Conservation (phyloP, 2,888 invertebrate species). For the Molorchus minor region DNA sequence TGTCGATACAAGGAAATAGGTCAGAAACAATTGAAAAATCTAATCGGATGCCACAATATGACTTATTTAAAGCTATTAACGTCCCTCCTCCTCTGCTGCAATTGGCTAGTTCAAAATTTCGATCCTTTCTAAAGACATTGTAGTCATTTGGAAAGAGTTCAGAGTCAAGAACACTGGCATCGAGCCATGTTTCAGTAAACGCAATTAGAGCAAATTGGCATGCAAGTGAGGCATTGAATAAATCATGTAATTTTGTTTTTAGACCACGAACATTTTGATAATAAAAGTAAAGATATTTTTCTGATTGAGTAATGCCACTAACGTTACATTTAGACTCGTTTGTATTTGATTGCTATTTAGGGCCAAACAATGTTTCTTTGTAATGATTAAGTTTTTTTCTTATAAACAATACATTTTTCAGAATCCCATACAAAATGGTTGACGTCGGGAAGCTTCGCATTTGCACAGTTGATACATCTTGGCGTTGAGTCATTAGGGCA, state of each 20-base stretch:
- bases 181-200: too few species aligned
- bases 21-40: neutral
- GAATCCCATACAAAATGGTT: constrained; percentile 3
- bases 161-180: too few species aligned
- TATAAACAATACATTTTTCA: constrained; percentile 2
- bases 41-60: neutral
- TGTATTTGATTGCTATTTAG: neutral
- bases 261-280: constrained; percentile 7
- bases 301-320: neutral
- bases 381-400: constrained; percentile 1
- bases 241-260: neutral
- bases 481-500: neutral
- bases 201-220: too few species aligned
- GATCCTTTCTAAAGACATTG: too few species aligned
- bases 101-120: neutral
- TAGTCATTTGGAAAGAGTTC: too few species aligned
- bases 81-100: neutral
- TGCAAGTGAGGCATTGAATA: neutral
- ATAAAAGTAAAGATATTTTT: neutral
- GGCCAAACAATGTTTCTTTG: neutral
- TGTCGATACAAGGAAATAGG: neutral
- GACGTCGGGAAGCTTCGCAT: neutral
- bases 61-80: neutral
- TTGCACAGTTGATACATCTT: constrained; percentile 1
- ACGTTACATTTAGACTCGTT: neutral